Evolutionary conservation across 1,140 invertebrate genomes (phyloP), one percentile per base, ranked within the genome.

Genomic region (Alviniconcha marisindica): DNA sequence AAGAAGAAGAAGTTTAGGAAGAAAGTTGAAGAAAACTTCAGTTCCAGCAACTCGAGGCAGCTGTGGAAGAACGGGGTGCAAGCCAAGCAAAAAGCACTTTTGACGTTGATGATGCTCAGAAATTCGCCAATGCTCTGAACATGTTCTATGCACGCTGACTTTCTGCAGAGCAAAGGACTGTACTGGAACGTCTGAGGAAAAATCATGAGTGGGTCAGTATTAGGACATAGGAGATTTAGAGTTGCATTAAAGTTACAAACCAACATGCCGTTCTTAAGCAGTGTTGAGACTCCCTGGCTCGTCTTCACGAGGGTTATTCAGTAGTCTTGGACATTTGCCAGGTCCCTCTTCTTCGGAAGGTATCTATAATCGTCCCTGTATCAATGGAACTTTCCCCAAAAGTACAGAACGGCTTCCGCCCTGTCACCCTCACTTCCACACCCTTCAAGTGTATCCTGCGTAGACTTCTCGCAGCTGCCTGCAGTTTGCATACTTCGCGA

Each of bases 401-500:
- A 28, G 42, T 4, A 12, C 10, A 31, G 40, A 77, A 77, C 28
- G 38, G 48, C 48, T 77, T 21, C 74, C 74, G 74, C 18, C 74
- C 74, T 51, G 74, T 77, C 10, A 40, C 74, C n/a, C 38, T 77
- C 21, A 77, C 74, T 40, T 77, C 74, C 15, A 24, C 48, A 10
- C 36, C 38, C 7, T 38, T 77, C 31, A 77, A 77, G n/a, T 77
- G 42, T 21, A n/a, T 77, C 4, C 74, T 77, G n/a, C 31, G 31
- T 33, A 15, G 28, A 2, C 42, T 77, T 3, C 38, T 21, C 4
- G 18, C 0, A 40, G 48, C 18, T 40, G 38, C 24, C 74, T 77
- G 10, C 40, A 77, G 28, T 77, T 77, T 44, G 74, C 74, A 14
- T 77, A 77, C 74, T 14, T 5, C 5, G 10, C 74, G 4, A 2